Evolutionary conservation across 2,888 invertebrate species (phyloP).

Genomic region (Petrophora chlorosata): DNA sequence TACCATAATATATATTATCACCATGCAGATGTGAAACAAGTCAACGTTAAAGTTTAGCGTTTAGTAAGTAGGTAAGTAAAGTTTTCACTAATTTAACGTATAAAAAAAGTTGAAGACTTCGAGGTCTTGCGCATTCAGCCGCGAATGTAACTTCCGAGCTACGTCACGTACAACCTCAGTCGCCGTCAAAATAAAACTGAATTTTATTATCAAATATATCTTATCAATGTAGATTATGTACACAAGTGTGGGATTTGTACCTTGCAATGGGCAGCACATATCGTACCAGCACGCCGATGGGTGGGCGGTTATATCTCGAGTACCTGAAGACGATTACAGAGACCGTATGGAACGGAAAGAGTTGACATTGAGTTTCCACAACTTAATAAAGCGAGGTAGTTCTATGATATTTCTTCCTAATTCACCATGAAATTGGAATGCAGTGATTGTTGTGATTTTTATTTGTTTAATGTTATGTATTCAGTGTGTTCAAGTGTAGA

Average conservation of each 20-base stretch:
- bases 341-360: constrained; percentile 75
- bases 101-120: constrained; percentile 21
- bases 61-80: constrained; percentile 46
- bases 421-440: background rate
- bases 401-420: constrained; percentile 37
- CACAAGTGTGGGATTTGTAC: constrained; percentile 72
- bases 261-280: constrained; percentile 73
- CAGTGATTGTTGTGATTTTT: constrained; percentile 23
- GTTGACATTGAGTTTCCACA: constrained; percentile 77
- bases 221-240: constrained; percentile 79
- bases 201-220: constrained; percentile 52
- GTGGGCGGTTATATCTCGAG: constrained; percentile 44
- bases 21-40: constrained; percentile 22
- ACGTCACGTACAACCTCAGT: constrained; percentile 14
- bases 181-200: constrained; percentile 34
- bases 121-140: constrained; percentile 36
- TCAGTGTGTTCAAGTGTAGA: constrained; percentile 1
- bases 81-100: constrained; percentile 38
- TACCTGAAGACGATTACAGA: constrained; percentile 46
- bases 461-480: background rate
- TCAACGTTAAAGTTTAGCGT: constrained; percentile 5
- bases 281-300: constrained; percentile 62
- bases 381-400: constrained; percentile 78
- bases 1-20: no score
- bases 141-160: constrained; percentile 24